Percentiles rank a stretch among this genome's conserved stretches.
Evolutionary conservation across 2,797 vertebrate species (phyloP).

Genomic region (Varecia variegata): DNA sequence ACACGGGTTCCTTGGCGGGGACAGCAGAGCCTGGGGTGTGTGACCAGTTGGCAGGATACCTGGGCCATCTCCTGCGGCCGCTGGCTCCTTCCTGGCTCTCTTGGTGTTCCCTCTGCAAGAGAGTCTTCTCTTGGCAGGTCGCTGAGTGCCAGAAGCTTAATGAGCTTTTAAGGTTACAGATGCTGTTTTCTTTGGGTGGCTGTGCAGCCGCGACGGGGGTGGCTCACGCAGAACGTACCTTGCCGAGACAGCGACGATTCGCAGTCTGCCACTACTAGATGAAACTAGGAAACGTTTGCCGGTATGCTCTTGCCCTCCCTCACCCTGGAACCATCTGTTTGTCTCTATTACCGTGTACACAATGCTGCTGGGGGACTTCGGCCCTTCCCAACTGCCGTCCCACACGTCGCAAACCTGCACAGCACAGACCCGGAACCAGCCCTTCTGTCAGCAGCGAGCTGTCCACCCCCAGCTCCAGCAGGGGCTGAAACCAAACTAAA

Average conservation of each 20-base stretch:
- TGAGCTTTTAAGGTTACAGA: not conserved
- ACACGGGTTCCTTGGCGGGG: not conserved
- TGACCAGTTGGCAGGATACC: slow-evolving; percentile 14
- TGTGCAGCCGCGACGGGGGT: not conserved
- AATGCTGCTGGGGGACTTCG: not conserved
- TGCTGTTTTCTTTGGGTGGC: not conserved
- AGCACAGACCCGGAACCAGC: not conserved
- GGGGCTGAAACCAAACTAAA: no score
- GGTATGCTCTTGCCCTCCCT: not conserved
- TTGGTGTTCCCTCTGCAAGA: rapidly evolving
- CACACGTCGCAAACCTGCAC: rapidly evolving
- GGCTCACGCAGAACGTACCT: not conserved
- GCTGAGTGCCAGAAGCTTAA: not conserved
- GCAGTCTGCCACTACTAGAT: not conserved
- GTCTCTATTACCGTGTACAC: not conserved
- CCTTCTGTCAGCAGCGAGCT: not conserved
- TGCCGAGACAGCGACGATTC: not conserved
- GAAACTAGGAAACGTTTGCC: not conserved
- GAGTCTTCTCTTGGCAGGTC: not conserved
- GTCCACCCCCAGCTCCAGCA: not conserved
- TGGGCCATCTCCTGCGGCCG: not conserved
- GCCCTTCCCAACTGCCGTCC: rapidly evolving
- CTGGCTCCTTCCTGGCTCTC: not conserved
- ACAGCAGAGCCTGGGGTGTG: not conserved
- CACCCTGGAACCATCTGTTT: not conserved